Base-by-base conservation (phyloP, 2,797 vertebrate species). In the Austrolebias charrua region DNA sequence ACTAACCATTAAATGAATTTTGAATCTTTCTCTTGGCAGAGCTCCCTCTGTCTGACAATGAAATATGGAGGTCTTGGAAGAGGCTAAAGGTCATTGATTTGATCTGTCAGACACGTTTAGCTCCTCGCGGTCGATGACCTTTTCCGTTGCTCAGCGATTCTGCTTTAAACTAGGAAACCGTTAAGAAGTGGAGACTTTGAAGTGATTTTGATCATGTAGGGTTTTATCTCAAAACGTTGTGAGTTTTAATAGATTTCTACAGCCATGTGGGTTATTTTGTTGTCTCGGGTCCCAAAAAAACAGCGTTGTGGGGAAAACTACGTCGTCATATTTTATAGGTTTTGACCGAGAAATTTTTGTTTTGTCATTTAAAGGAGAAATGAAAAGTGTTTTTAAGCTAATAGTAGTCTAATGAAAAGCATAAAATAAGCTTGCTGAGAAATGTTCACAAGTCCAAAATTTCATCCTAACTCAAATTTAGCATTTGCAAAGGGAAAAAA, bases 211-310 rank as follows among this genome's bases (percentile, higher is more conserved):
- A 82, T 75, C 66, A 49, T 55, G 52, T 55, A 46, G 83, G 66
- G 19, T 51, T 65, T 66, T 75, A 75, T 49, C 59, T 68, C 67
- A 40, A 13, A 40, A 13, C 1, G 5, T 73, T 80, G 76, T 69
- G 66, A 81, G 67, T 66, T 79, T 78, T 76, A 73, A 81, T 82
- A 67, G 66, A 77, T 76, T 80, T 68, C 54, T 75, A 45, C 57
- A 44, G 60, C 74, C 58, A 61, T 44, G 29, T 43, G 70, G 59
- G 57, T 59, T 28, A 56, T 71, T 63, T 43, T 71, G 47, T 78
- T 76, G 66, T 63, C 71, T 55, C 54, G 31, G 49, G 16, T 60
- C 46, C 55, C 54, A 55, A 58, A 70, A 60, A 56, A 60, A 54
- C 52, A 20, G 24, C 55, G 46, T 58, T 53, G 67, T 56, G 71